Evolutionary conservation across 2,888 invertebrate genomes (phyloP), one percentile per base, ranked within the genome.

Genomic region (Dynastes hyllus): DNA sequence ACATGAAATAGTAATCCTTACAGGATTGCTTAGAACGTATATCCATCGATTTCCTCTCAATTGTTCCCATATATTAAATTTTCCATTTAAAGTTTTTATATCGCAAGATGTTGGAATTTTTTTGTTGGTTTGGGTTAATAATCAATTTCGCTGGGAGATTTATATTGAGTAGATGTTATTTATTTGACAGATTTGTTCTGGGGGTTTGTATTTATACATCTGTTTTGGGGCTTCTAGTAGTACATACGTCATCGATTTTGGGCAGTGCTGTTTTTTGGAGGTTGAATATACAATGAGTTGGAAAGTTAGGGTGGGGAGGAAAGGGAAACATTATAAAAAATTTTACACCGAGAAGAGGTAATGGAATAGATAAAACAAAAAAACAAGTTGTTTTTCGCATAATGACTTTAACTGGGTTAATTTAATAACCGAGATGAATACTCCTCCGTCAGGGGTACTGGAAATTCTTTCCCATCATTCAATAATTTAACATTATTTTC

Each of bases 221-320:
- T 70, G 13, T n/a, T 50, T 16, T 53, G 51, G 27, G 27, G 51
- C n/a, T 70, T 70, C 53, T 53, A 70, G 9, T 1, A 70, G 27
- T 27, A 70, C 70, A 70, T 71, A 71, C 70, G 37, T 55, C 70
- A 71, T 71, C 70, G 32, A 32, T 71, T 71, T 32, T 71, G 70
- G 55, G 29, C 37, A 71, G 27, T 71, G 70, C 70, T 1, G 55
- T 29, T 71, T 2, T 71, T 29, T 2, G 37, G 55, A 11, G 55
- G 70, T 71, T 71, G 55, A 32, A 71, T 51, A 29, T 70, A 70
- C 1, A 8, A 51, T 51, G 29, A 3, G 11, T n/a, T n/a, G n/a
- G n/a, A n/a, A n/a, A n/a, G n/a, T 70, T 53, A 70, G 69, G 29
- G 11, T 53, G 8, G 16, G 69, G 69, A 51, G 69, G 51, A 70